A percentile compares a stretch with the other conserved stretches of the same genome.
These are phyloP conservation scores for Paramuricea clavata DNA, from an alignment of 92 coral and sea anemone genomes.

Conservation along the genomic window DNA sequence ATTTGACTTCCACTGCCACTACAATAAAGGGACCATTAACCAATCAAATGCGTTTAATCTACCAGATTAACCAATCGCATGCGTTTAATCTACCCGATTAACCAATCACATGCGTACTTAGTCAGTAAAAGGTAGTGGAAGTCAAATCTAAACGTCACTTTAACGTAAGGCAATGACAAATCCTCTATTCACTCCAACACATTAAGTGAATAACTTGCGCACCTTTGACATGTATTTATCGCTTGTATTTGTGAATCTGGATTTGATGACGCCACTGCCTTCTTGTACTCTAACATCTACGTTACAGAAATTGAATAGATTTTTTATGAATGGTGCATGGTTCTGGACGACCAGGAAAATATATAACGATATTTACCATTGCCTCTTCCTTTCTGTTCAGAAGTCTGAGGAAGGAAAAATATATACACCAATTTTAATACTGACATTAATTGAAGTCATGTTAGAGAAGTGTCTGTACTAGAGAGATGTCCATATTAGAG, in stretches of 20 bases:
- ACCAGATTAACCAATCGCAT: no score
- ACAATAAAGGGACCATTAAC: no score
- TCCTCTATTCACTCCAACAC: neutral
- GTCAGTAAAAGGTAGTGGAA: no score
- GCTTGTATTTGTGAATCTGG: slow-evolving; percentile 77
- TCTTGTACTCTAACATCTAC: slow-evolving; percentile 84
- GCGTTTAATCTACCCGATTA: no score
- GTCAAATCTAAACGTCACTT: no score
- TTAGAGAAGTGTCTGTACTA: neutral
- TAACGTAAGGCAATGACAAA: no score
- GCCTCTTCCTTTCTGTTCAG: slow-evolving; percentile 89
- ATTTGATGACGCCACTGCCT: slow-evolving; percentile 71
- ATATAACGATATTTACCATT: slow-evolving; percentile 66
- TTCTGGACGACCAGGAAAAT: no score
- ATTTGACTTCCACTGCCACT: no score
- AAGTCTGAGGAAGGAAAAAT: slow-evolving; percentile 63
- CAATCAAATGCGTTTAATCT: no score
- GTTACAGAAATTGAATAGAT: neutral
- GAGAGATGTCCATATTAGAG: no score
- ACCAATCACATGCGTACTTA: no score
- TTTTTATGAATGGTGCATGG: neutral
- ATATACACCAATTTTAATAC: neutral
- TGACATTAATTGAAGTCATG: neutral
- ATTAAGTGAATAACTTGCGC: neutral
- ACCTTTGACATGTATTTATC: slow-evolving; percentile 78